Base-by-base conservation (phyloP, 2,888 invertebrate species). In the Lysandra bellargus region DNA sequence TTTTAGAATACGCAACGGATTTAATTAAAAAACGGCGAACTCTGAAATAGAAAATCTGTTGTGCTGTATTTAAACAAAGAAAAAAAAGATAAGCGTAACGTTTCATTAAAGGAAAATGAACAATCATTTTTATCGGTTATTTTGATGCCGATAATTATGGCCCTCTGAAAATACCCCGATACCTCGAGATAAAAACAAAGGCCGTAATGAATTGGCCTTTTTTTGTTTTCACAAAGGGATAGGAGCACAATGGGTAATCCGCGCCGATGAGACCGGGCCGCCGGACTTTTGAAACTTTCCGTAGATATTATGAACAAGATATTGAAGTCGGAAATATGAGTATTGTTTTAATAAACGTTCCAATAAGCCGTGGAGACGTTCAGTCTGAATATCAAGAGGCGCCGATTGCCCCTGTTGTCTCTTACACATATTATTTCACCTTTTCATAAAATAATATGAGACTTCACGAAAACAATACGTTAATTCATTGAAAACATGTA, bases 201-300 rank as follows among this genome's bases (percentile, higher is more conserved):
- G 79, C 80, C 76, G 80, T 81, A 82, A 81, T 81, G 80, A 82
- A 80, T 80, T 81, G 82, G 79, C 81, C 79, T 79, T 81, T 82
- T 82, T 82, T 82, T 82, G 81, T 82, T 82, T 80, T 78, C 80
- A 81, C 80, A 80, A 79, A 79, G 80, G 80, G 81, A 81, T 76
- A 79, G 77, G 81, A 82, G 81, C 82, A 83, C 81, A 81, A 83
- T 81, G 73, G 80, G 81, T 83, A 82, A 83, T 82, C 79, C 81
- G 72, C 80, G 57, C 17, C 57, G 82, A 82, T 80, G 81, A 80
- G 81, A 80, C 80, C 80, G 82, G 80, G 81, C 82, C 81, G 81
- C 82, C 80, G 80, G 81, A 79, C 80, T 79, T 80, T 80, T 77
- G 78, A 80, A 83, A 84, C 83, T 77, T 82, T 81, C 80, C 82